Conservation (phyloP, 1,140 invertebrate genomes). For the Bombus sylvicola region DNA sequence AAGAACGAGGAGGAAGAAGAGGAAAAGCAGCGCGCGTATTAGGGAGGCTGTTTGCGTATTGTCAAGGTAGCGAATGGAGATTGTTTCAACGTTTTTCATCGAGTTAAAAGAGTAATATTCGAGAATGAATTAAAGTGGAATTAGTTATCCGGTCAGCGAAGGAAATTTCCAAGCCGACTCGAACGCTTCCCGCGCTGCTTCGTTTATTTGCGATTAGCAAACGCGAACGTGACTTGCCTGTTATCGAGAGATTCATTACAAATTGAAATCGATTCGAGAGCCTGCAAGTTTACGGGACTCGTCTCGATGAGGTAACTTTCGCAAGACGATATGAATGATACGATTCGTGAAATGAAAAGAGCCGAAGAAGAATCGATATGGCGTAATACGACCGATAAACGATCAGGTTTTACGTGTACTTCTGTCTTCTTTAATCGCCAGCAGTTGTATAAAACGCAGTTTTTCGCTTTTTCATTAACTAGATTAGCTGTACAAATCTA, state of each 20-base stretch:
- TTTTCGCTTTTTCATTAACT: neutral
- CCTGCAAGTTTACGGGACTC: neutral
- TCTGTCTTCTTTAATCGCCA: neutral
- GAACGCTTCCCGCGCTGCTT: neutral
- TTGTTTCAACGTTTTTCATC: neutral
- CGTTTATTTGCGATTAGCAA: conserved; percentile 34
- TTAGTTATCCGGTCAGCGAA: conserved; percentile 1
- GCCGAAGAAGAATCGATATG: neutral
- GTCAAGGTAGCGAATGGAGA: neutral
- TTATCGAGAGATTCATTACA: conserved; percentile 40
- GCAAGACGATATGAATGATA: neutral
- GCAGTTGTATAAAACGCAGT: neutral
- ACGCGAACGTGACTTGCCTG: neutral
- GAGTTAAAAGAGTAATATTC: conserved; percentile 24
- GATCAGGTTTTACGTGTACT: neutral
- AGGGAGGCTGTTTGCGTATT: conserved; percentile 22
- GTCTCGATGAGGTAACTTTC: neutral
- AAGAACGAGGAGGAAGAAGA: too few species aligned
- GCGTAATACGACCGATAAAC: neutral
- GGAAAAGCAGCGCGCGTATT: neutral
- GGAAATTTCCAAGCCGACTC: neutral
- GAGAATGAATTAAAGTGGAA: conserved; percentile 43
- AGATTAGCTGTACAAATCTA: too few species aligned
- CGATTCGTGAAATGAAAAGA: neutral
- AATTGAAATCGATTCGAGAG: conserved; percentile 30